Evolutionary conservation across 1,140 invertebrate species (phyloP), one percentile per base, ranked within the genome.

Genomic region (Oscheius sp.): DNA sequence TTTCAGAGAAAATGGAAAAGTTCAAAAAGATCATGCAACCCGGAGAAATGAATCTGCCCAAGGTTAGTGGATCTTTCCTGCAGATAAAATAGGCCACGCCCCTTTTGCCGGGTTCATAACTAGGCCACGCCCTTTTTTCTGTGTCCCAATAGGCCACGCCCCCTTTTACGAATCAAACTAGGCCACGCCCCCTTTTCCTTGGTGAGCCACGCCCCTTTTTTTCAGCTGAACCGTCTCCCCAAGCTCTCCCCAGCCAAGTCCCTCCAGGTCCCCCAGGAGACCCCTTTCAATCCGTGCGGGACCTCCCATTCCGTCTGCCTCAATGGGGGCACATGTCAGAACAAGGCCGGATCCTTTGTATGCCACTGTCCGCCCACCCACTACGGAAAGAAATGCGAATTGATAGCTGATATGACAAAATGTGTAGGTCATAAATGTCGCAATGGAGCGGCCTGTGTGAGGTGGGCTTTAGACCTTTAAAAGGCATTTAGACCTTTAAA

Each of bases 301-400:
- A 55, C 15, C 49, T 55, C 49, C 4, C 7, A 55, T 55, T 55
- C 49, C 7, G 23, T 55, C 23, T 55, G 49, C 28, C 49, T 55
- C 7, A 55, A 55, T 23, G 49, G 49, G 7, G 49, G 49, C 7
- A 55, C 7, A 7, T 55, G 49, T 23, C 49, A 20, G 49, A 55
- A 55, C 23, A 55, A 55, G 49, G 49, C 15, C 49, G 49, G 49
- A 7, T 55, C 49, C 23, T 55, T 13, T 55, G 15, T 55, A 26
- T 55, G 49, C 49, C 49, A 55, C 4, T 55, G 49, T 23, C 49
- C 49, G 49, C 23, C 49, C 15, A 55, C 49, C 7, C 49, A 55
- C 23, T 55, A 55, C 31, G 61, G 61, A 34, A 63, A 63, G 23
- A 63, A 63, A 26, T 63, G 61, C 61, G 61, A 63, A 63, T 32